Percentiles rank a stretch among this genome's conserved stretches.
Evolutionary conservation across 2,797 vertebrate genomes (phyloP).

Genomic region (Anguilla pacifica): DNA sequence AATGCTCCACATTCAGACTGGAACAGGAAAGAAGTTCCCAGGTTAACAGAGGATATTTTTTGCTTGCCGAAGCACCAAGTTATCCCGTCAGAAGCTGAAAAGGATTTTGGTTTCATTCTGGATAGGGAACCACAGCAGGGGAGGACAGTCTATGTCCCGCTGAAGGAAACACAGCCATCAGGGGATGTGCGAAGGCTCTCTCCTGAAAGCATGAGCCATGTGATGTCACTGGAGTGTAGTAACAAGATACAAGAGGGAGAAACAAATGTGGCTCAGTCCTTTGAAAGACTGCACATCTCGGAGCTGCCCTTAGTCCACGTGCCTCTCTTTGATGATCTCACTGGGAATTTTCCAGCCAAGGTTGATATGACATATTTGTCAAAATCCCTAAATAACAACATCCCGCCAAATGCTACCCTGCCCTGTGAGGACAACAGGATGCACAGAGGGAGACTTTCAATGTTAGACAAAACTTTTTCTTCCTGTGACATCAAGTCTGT

Average conservation of each 20-base stretch:
- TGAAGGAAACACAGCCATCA: conserved; percentile 58
- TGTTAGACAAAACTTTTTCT: conserved; percentile 56
- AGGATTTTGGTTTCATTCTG: conserved; percentile 54
- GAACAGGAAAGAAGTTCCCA: conserved; percentile 21
- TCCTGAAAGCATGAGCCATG: not conserved
- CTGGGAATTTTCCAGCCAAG: conserved; percentile 27
- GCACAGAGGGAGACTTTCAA: conserved; percentile 8
- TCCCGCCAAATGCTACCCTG: not conserved
- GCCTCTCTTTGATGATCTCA: not conserved
- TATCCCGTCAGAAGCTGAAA: conserved; percentile 22
- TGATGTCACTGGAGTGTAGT: conserved; percentile 43
- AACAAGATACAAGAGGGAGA: conserved; percentile 13
- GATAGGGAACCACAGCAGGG: conserved; percentile 50
- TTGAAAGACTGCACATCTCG: conserved; percentile 2
- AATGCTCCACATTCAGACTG: conserved; percentile 24
- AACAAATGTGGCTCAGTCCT: not conserved
- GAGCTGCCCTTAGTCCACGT: not conserved
- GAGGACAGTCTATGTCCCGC: conserved; percentile 72
- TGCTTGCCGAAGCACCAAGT: not conserved
- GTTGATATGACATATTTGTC: not conserved
- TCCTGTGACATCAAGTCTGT: conserved; percentile 69
- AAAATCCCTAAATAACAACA: not conserved
- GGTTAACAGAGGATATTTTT: not conserved
- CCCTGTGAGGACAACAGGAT: not conserved
- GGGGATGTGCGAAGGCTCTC: not conserved